Evolutionary conservation across 2,113 vertebrate genomes (phyloP), one percentile per base, ranked within the genome.

Genomic region (Charadrius vociferus): DNA sequence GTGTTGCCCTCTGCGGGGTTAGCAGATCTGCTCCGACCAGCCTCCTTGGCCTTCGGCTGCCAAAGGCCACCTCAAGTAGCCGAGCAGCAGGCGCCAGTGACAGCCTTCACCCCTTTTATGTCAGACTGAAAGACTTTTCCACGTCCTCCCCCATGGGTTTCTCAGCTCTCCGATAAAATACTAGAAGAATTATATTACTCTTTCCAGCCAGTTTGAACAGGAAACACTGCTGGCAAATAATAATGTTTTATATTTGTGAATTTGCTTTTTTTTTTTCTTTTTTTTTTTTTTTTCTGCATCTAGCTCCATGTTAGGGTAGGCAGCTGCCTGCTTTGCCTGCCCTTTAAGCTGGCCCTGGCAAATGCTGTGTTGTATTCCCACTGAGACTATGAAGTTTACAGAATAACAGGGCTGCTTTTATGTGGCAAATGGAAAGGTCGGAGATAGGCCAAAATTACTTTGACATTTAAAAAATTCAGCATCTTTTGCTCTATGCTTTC

Each of bases 331-430:
- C 66, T 93, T 81, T 65, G 70, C 53, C 87, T 85, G 29, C 39
- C 62, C 71, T 87, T 82, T 93, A 91, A 88, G 30, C 52, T 70
- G 49, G 30, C 84, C 43, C 81, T 91, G 73, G 72, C 70, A 93
- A 96, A 91, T 37, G 34, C 30, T 73, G 13, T 77, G 45, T 23
- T 96, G 50, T 88, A 70, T 88, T 88, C 82, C 88, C 93, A 86
- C 72, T 29, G 90, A 90, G 79, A 37, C 45, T 71, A 63, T 73
- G 78, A 88, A 90, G 85, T 90, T 95, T 82, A 81, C 45, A 65
- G 85, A 96, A 86, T 85, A 96, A 94, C 67, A 93, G 56, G 49
- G 22, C 78, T 91, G 74, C 90, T 95, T 92, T 96, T 73, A 96
- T 81, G 79, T 81, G 81, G 55, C 71, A 90, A 90, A 93, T 68